Evolutionary conservation across 2,888 invertebrate genomes (phyloP).

Genomic region (Stenoptilia bipunctidactyla): DNA sequence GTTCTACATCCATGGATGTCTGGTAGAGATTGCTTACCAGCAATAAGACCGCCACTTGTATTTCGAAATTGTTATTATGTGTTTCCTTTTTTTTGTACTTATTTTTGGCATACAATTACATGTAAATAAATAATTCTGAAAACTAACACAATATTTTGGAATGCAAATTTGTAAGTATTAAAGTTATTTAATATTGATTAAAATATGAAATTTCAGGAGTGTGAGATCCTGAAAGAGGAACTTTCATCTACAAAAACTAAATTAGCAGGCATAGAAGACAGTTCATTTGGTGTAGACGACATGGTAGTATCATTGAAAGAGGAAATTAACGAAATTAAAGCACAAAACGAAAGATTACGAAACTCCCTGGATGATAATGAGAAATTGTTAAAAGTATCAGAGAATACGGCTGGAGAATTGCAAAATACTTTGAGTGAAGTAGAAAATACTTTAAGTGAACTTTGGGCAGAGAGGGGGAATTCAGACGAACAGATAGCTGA

Average conservation of each 20-base stretch:
- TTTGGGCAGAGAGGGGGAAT: slow-evolving; percentile 51
- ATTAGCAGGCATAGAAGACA: slow-evolving; percentile 76
- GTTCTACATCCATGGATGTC: no score
- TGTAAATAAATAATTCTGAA: no score
- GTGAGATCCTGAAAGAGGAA: slow-evolving; percentile 75
- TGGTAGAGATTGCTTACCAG: no score
- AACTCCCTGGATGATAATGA: slow-evolving; percentile 75
- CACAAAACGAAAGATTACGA: slow-evolving; percentile 75
- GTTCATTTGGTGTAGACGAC: slow-evolving; percentile 79
- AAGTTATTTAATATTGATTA: not conserved
- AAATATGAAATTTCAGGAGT: slow-evolving; percentile 62
- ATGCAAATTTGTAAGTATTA: no score
- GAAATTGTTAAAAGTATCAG: slow-evolving; percentile 73
- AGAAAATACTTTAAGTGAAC: slow-evolving; percentile 79
- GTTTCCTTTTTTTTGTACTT: no score
- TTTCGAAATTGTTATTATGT: no score
- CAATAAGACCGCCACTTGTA: no score
- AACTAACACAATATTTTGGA: no score
- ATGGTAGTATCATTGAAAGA: slow-evolving; percentile 77
- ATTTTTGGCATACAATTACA: no score
- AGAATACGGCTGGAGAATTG: slow-evolving; percentile 84
- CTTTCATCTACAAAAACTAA: slow-evolving; percentile 69
- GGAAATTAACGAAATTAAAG: slow-evolving; percentile 70
- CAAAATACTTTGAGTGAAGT: slow-evolving; percentile 81
- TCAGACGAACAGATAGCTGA: slow-evolving; percentile 64